phyloP scores from a whole-genome alignment of 2,888 invertebrate genomes.

The Leptarthrus brevirostris region DNA sequence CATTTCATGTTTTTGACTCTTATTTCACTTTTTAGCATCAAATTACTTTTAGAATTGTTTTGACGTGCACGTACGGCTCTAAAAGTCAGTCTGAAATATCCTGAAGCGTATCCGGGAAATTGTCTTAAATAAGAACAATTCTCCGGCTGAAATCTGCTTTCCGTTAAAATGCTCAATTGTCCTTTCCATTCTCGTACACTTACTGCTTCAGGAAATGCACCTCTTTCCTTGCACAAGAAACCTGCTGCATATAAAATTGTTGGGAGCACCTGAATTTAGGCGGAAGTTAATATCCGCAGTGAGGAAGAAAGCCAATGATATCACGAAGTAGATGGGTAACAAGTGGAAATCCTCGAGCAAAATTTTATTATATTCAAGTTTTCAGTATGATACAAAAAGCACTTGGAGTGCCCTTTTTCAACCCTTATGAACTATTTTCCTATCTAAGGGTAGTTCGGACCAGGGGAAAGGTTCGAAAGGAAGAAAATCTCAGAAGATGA shows the following conservation, averaged over 20 bases:
- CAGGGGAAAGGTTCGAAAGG: not conserved
- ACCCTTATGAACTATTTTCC: not conserved
- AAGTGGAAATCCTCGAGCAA: constrained; percentile 8
- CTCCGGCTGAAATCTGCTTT: not conserved
- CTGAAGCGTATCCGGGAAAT: not conserved
- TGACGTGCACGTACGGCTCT: no score
- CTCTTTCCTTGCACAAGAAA: not conserved
- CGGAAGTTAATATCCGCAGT: constrained; percentile 26
- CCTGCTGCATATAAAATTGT: not conserved
- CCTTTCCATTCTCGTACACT: not conserved
- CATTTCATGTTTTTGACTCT: no score
- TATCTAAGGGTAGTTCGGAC: constrained; percentile 1
- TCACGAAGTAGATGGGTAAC: not conserved
- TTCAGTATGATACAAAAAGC: not conserved
- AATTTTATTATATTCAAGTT: constrained; percentile 17
- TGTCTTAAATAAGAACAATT: constrained; percentile 6
- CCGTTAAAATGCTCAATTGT: not conserved
- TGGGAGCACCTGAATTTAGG: constrained; percentile 6
- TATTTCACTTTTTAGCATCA: no score
- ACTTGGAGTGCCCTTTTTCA: not conserved
- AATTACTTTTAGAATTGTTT: no score
- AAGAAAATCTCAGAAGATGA: not conserved
- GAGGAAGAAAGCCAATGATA: constrained; percentile 5
- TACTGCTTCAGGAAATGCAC: not conserved
- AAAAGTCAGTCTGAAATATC: not conserved